Percentiles rank a stretch among this genome's conserved stretches.
phyloP scores from a whole-genome alignment of 2,888 invertebrate genomes.

The Aphrophora alni region DNA sequence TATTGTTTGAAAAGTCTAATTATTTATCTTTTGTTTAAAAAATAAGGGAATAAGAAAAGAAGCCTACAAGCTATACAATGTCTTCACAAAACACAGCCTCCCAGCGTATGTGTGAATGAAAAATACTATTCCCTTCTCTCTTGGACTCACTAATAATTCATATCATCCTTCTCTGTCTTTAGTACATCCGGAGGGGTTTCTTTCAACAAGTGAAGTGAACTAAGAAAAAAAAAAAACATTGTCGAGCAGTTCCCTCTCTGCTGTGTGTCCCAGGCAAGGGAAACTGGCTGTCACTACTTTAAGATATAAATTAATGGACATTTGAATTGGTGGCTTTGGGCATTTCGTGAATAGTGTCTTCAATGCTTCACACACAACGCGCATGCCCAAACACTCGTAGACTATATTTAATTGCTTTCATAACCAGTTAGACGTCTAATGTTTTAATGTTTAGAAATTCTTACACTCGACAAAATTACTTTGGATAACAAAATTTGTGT shows the following conservation, averaged over 20 bases:
- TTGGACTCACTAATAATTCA: conserved; percentile 31
- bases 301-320: conserved; percentile 32
- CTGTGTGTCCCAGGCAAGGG: not conserved
- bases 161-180: conserved; percentile 23
- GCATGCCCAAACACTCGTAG: not conserved
- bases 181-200: conserved; percentile 30
- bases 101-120: conserved; percentile 35
- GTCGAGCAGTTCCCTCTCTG: not conserved
- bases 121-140: not conserved
- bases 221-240: conserved; percentile 27
- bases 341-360: conserved; percentile 30
- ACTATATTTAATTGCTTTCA: not conserved
- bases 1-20: not conserved
- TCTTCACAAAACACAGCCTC: conserved; percentile 13
- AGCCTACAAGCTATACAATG: not conserved
- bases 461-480: too few relatives aligned
- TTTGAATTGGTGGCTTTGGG: conserved; percentile 32
- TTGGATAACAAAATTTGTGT: too few relatives aligned
- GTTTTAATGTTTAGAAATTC: too few relatives aligned
- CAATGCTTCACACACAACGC: not conserved
- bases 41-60: not conserved
- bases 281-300: conserved; percentile 11
- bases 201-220: conserved; percentile 5
- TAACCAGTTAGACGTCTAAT: not conserved
- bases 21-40: not conserved